Evolutionary conservation across 2,113 vertebrate genomes (phyloP).

Genomic region (Aplodontia rufa): DNA sequence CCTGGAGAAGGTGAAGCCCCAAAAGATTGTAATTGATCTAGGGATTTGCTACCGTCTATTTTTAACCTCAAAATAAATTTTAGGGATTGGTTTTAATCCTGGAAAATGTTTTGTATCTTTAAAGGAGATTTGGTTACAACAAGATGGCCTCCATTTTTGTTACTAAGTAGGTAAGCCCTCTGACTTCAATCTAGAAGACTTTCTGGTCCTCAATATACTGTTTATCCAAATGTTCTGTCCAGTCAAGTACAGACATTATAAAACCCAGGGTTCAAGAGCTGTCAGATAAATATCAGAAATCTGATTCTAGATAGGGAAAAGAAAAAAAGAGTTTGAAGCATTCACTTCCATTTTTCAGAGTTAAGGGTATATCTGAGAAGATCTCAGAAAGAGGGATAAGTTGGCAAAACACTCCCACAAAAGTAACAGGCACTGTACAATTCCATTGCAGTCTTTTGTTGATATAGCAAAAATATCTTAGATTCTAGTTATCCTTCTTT

Average conservation of each 20-base stretch:
- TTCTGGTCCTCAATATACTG: not conserved
- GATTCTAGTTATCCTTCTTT: not conserved
- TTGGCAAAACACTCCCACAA: not conserved
- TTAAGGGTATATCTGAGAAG: not conserved
- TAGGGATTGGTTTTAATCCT: not conserved
- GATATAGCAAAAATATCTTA: not conserved
- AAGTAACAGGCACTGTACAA: fast-evolving
- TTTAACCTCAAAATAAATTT: not conserved
- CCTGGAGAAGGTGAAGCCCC: not conserved
- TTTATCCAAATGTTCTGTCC: not conserved
- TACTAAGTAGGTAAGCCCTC: not conserved
- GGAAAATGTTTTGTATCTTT: not conserved
- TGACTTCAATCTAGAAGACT: not conserved
- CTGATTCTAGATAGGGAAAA: not conserved
- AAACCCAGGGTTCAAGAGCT: not conserved
- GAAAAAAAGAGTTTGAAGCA: not conserved
- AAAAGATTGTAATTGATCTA: not conserved
- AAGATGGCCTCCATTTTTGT: not conserved
- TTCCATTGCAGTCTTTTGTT: not conserved
- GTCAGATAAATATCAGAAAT: constrained; percentile 1
- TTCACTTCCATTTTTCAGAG: not conserved
- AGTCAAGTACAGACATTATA: not conserved
- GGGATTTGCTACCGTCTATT: not conserved
- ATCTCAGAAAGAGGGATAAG: not conserved
- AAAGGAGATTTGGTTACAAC: not conserved